These are phyloP conservation scores for Sorex maritimensis DNA, from an alignment of 2,797 vertebrate species.

Conservation along the genomic window DNA sequence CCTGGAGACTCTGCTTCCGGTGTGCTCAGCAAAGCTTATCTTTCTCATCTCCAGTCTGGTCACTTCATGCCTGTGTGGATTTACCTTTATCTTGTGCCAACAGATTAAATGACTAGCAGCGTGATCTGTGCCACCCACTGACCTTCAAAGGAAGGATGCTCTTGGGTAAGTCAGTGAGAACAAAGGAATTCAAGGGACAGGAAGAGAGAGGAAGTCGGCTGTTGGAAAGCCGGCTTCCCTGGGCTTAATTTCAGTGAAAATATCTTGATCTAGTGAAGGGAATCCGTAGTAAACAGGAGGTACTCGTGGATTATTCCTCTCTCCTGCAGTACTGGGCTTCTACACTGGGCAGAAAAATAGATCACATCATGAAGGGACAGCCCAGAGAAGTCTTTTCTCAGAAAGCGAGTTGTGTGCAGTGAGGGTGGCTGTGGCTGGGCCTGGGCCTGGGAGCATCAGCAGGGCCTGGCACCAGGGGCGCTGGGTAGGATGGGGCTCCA, in stretches of 20 bases:
- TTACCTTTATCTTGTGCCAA: slow-evolving; percentile 59
- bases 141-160: slow-evolving; percentile 65
- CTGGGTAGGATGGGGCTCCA: too few species aligned
- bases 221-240: slow-evolving; percentile 37
- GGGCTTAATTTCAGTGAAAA: slow-evolving; percentile 65
- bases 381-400: slow-evolving; percentile 28
- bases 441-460: not conserved
- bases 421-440: rapidly evolving
- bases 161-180: slow-evolving; percentile 68
- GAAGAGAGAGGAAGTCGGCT: slow-evolving; percentile 80
- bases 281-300: slow-evolving; percentile 83
- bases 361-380: not conserved
- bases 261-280: slow-evolving; percentile 47
- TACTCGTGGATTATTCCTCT: slow-evolving; percentile 61
- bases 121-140: slow-evolving; percentile 49
- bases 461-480: rapidly evolving
- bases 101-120: slow-evolving; percentile 56
- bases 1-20: not conserved
- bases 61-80: slow-evolving; percentile 65
- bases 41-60: slow-evolving; percentile 33
- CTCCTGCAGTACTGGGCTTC: slow-evolving; percentile 51
- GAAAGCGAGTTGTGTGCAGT: slow-evolving; percentile 3
- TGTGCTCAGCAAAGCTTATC: not conserved
- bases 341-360: slow-evolving; percentile 57
- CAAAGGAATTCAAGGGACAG: slow-evolving; percentile 73